Percentiles rank a stretch among this genome's conserved stretches.
phyloP scores from a whole-genome alignment of 2,888 invertebrate genomes.

The Macaria notata region DNA sequence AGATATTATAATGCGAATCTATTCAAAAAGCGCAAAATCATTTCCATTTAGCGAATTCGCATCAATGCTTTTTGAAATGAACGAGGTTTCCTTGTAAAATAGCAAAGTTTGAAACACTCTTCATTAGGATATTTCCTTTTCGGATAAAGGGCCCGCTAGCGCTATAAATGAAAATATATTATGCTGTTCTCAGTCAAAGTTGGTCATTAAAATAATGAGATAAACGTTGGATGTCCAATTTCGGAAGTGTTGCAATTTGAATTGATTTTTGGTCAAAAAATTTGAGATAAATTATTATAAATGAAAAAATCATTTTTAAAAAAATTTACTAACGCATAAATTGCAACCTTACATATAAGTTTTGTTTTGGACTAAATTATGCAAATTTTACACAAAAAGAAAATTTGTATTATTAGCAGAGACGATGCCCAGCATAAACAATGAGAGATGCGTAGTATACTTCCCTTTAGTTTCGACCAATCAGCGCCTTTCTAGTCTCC shows the following conservation, averaged over 20 bases:
- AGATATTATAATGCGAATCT: conserved; percentile 11
- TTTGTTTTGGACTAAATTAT: too few species aligned
- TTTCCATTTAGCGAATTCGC: conserved; percentile 33
- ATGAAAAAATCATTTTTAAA: too few species aligned
- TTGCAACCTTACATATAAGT: too few species aligned
- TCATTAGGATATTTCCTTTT: conserved; percentile 43
- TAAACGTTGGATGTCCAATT: conserved; percentile 26
- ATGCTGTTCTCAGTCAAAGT: conserved; percentile 31
- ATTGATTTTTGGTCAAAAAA: background rate
- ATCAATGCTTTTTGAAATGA: conserved; percentile 34
- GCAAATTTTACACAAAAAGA: too few species aligned
- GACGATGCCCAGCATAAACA: too few species aligned
- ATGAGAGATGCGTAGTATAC: too few species aligned
- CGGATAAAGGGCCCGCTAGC: conserved; percentile 28
- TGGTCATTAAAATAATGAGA: conserved; percentile 44
- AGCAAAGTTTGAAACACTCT: conserved; percentile 42
- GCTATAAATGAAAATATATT: conserved; percentile 40
- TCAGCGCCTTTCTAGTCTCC: too few species aligned
- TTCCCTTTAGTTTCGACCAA: too few species aligned
- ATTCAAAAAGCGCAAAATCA: conserved; percentile 27
- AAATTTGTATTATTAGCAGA: too few species aligned
- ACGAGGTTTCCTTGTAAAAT: conserved; percentile 33
- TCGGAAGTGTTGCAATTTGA: background rate
- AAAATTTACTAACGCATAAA: too few species aligned
- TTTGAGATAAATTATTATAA: too few species aligned